Percentiles rank a stretch among this genome's conserved stretches.
Conservation (phyloP, 2,797 vertebrate species). For the Periparus ater region DNA sequence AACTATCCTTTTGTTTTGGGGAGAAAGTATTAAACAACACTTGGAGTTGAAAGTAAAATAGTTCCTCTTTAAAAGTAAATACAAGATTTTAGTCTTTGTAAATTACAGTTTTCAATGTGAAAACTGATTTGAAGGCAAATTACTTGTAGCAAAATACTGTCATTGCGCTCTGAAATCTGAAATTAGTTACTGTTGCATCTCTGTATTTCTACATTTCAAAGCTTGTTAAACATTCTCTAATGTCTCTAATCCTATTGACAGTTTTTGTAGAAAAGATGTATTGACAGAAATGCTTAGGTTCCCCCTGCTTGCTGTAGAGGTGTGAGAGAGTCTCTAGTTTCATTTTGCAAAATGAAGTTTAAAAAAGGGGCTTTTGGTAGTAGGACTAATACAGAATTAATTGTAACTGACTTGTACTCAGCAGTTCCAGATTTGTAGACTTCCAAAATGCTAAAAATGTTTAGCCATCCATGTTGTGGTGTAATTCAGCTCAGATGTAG, state of each 20-base stretch:
- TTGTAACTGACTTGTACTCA: background rate
- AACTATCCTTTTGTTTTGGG: background rate
- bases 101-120: background rate
- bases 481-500: background rate
- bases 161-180: background rate
- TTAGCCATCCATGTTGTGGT: background rate
- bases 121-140: background rate
- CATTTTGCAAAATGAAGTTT: fast-evolving
- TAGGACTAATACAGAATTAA: background rate
- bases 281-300: background rate
- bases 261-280: background rate
- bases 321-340: background rate
- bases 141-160: background rate
- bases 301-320: fast-evolving
- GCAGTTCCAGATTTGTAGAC: background rate
- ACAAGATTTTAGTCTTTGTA: background rate
- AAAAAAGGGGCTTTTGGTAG: too few relatives aligned
- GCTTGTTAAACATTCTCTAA: background rate
- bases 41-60: background rate
- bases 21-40: background rate
- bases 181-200: background rate
- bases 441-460: background rate
- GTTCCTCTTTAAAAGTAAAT: background rate
- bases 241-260: background rate
- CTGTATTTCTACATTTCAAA: background rate